Evolutionary conservation across 1,140 invertebrate species (phyloP).

Genomic region (Drosophila suzukii): DNA sequence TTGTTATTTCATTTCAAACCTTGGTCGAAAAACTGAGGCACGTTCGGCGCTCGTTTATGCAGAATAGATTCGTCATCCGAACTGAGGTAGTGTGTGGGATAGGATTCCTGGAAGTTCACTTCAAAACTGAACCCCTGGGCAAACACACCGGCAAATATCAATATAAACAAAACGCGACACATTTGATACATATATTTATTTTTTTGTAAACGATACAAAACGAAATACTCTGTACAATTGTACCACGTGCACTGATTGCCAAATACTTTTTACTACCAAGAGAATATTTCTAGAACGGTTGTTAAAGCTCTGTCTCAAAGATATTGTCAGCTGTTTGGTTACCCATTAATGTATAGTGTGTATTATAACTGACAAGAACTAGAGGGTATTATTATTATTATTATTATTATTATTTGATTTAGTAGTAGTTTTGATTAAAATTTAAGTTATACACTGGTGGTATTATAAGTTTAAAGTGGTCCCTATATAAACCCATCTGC

Average conservation of each 20-base stretch:
- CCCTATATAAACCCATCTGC: constrained; percentile 60
- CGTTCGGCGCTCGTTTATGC: constrained; percentile 57
- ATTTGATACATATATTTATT: constrained; percentile 48
- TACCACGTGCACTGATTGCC: constrained; percentile 23
- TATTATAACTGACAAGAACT: background rate
- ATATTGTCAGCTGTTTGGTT: constrained; percentile 10
- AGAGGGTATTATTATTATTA: no score
- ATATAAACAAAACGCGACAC: constrained; percentile 44
- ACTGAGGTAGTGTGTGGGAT: constrained; percentile 43
- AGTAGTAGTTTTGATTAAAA: background rate
- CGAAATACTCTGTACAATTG: constrained; percentile 33
- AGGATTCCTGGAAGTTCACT: constrained; percentile 54
- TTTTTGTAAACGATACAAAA: constrained; percentile 22
- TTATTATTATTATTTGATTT: no score
- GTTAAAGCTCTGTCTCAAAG: constrained; percentile 25
- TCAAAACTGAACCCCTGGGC: constrained; percentile 20
- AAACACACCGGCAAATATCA: constrained; percentile 19
- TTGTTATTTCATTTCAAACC: constrained; percentile 45
- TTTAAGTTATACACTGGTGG: no score
- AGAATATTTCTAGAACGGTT: constrained; percentile 40
- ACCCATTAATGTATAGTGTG: background rate
- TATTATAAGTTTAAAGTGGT: no score
- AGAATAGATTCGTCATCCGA: constrained; percentile 45
- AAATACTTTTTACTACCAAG: constrained; percentile 2
- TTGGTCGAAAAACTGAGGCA: constrained; percentile 76